Conservation (phyloP, 2,113 vertebrate genomes). For the Lamprologus lemairii region DNA sequence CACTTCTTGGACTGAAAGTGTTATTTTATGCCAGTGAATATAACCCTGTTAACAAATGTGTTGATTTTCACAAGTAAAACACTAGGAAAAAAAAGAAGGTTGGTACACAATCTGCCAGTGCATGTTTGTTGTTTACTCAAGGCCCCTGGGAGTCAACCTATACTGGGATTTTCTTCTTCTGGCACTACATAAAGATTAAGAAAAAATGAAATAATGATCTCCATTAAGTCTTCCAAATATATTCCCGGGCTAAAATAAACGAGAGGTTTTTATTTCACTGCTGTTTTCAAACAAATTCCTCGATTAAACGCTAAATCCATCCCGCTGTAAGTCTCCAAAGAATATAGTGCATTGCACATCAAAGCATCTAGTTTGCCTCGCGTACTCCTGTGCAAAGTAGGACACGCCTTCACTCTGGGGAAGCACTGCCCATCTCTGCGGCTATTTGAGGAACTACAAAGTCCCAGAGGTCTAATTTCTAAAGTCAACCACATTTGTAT, state of each 20-base stretch:
- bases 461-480: constrained; percentile 32
- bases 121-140: background rate
- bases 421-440: constrained; percentile 20
- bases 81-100: background rate
- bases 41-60: background rate
- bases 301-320: background rate
- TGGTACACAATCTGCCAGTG: background rate
- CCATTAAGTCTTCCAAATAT: background rate
- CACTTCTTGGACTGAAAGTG: background rate
- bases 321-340: background rate
- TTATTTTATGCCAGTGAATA: background rate
- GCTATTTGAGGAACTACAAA: constrained; percentile 40
- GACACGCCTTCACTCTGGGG: constrained; percentile 34
- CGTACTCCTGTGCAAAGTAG: constrained; percentile 15
- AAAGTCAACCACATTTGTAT: constrained; percentile 38
- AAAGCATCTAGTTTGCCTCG: constrained; percentile 15
- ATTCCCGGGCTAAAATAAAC: background rate
- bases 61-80: background rate
- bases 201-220: background rate
- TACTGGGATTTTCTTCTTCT: background rate
- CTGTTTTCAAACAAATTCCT: background rate
- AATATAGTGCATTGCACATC: background rate
- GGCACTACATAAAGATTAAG: background rate
- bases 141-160: background rate
- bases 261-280: background rate